phyloP scores from a whole-genome alignment of 2,113 vertebrate genomes.

The Galeopterus variegatus region DNA sequence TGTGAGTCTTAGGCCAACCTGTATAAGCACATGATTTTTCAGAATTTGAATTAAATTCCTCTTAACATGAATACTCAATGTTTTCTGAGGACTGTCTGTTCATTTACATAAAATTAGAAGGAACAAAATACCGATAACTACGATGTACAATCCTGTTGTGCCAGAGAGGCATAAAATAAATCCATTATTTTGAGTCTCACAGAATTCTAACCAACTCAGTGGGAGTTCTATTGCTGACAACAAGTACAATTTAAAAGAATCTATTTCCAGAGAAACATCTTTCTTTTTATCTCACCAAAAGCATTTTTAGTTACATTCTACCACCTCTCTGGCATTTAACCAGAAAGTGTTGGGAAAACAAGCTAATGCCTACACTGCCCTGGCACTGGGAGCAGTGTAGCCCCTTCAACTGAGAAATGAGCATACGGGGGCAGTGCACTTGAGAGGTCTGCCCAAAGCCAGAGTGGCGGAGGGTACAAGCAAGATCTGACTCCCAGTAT shows the following conservation, averaged over 20 bases:
- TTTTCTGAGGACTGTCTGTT: conserved; percentile 46
- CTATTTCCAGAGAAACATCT: conserved; percentile 56
- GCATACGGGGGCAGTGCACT: not conserved
- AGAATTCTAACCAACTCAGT: conserved; percentile 66
- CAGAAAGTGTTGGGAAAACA: not conserved
- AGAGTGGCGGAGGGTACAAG: not conserved
- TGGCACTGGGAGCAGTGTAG: not conserved
- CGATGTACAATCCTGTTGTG: conserved; percentile 12
- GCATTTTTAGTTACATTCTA: conserved; percentile 44
- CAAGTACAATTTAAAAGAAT: conserved; percentile 59
- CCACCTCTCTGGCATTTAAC: not conserved
- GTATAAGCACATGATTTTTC: conserved; percentile 52
- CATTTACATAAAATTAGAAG: conserved; percentile 57
- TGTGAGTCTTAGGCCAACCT: not conserved
- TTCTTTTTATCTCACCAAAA: conserved; percentile 23
- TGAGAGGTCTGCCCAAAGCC: not conserved
- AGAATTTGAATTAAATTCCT: conserved; percentile 57
- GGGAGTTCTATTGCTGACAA: conserved; percentile 50
- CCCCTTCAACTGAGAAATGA: not conserved
- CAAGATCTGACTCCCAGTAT: not conserved
- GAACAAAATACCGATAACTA: not conserved
- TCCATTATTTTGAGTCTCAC: conserved; percentile 55
- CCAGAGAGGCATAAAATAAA: conserved; percentile 59
- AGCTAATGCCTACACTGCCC: not conserved
- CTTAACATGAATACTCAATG: conserved; percentile 22